Base-by-base conservation (phyloP, 2,797 vertebrate species). In the Intellagama lesueurii region DNA sequence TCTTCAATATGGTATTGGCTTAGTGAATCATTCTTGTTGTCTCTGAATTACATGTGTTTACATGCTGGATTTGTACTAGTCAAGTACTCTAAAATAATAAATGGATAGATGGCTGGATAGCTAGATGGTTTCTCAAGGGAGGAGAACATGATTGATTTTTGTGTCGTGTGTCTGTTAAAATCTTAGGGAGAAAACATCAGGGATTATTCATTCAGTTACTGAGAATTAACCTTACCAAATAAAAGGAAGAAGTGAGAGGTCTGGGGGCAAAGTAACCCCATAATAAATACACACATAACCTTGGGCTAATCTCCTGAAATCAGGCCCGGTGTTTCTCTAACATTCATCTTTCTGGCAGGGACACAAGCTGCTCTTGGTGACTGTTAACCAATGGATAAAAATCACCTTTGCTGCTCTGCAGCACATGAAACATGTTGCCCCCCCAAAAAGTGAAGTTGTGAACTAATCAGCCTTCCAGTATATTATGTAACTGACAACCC, bases 271-370 rank as follows among this genome's bases (percentile, higher is more conserved):
- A 56, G 52, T 14, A 56, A 56, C 52, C 52, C 52, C 88, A 87
- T 84, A 87, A 69, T n/a, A 82, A 28, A 73, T 82, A 81, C 68
- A 87, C 87, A 87, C 35, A 85, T 47, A 82, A 86, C 69, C 22
- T 89, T 90, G 86, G 0, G 28, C 87, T 93, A 87, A 87, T 85
- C 16, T 94, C 40, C n/a, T 88, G 75, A 91, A 90, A 91, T 35
- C 5, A 77, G 78, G 1, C 3, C 6, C 24, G 72, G 0, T 0
- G 0, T 81, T 93, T 89, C 88, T 86, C 49, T 19, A 24, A 69
- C 11, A 44, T 75, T 82, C 4, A 72, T 80, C 7, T 80, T 77
- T 79, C 83, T 77, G 11, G 1, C 83, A 88, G 72, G 44, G 12
- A 86, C 68, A 88, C 88, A 83, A 11, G 3, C n/a, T 40, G 40